Percentiles rank a stretch among this genome's conserved stretches.
Evolutionary conservation across 1,140 invertebrate genomes (phyloP).

Genomic region (Euwallacea similis): DNA sequence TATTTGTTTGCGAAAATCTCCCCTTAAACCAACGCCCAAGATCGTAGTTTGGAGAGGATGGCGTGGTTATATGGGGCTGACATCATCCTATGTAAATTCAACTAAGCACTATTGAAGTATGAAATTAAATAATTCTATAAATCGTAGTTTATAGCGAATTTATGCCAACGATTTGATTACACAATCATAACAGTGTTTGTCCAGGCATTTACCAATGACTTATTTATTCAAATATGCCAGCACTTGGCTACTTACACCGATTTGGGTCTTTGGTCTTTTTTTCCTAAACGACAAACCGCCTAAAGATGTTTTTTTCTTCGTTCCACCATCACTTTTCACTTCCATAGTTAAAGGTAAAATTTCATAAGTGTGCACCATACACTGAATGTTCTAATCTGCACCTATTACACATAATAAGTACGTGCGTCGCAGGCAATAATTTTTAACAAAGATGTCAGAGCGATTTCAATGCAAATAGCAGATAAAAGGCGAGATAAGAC

Average conservation of each 20-base stretch:
- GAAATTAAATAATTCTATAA: neutral
- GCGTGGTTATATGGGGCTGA: neutral
- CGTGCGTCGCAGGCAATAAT: neutral
- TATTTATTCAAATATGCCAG: neutral
- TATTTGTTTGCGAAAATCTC: too few relatives aligned
- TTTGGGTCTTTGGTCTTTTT: constrained; percentile 10
- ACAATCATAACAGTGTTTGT: neutral
- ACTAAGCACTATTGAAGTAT: neutral
- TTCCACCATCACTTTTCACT: neutral
- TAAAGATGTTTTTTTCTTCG: constrained; percentile 9
- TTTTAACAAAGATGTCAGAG: neutral
- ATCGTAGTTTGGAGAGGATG: too few relatives aligned
- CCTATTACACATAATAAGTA: neutral
- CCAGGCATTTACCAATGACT: constrained; percentile 1
- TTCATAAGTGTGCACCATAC: too few relatives aligned
- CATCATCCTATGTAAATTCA: constrained; percentile 1
- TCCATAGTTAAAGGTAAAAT: constrained; percentile 7
- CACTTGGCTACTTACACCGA: constrained; percentile 2
- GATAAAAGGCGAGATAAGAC: neutral
- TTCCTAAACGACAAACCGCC: constrained; percentile 12
- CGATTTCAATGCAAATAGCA: neutral
- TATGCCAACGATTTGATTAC: neutral
- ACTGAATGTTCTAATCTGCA: neutral
- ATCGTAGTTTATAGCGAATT: neutral
- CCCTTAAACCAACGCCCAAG: too few relatives aligned